Base-by-base conservation (phyloP, 2,888 invertebrate genomes). In the Trichopoda pennipes region DNA sequence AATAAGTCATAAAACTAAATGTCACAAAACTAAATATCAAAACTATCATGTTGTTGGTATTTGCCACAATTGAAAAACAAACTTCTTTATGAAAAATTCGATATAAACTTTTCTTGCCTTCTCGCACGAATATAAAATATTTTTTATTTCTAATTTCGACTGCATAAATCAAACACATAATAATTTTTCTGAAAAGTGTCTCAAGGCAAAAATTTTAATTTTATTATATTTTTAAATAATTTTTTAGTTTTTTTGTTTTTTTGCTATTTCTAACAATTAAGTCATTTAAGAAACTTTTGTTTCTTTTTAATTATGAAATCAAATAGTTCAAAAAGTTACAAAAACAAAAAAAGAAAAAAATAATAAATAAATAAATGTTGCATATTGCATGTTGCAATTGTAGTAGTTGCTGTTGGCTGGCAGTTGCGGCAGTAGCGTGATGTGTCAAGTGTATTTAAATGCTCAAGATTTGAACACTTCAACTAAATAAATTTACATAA, bases 391-490 rank as follows among this genome's bases (percentile, higher is more conserved):
- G 76, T 70, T 77, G 60, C 79, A 73, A 55, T 73, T 66, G 60
- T 28, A 42, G 70, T 72, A n/a, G 60, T 38, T 51, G 70, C 51
- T 58, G 19, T 56, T 77, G 38, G 73, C 56, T 53, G 49, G 68
- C 53, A 47, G 47, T 35, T 73, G 79, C 38, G 63, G 51, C 38
- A 69, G 51, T 79, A 38, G 79, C 79, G 79, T 80, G 79, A 69
- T 68, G 79, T 80, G 79, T 80, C 79, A 80, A 49, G 21, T 61
- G 56, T 55, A 61, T 68, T 79, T 79, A 73, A 77, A 77, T 68
- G 55, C 73, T 68, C 47, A 68, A 68, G 68, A 74, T 80, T 74
- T 61, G 56, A 74, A 80, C 79, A 74, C 73, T 80, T 74, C 49
- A 68, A 28, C 28, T 56, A 68, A 61, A 74, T 56, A 32, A 47